Evolutionary conservation across 2,888 invertebrate genomes (phyloP).

Genomic region (Hydropsyche betteni): DNA sequence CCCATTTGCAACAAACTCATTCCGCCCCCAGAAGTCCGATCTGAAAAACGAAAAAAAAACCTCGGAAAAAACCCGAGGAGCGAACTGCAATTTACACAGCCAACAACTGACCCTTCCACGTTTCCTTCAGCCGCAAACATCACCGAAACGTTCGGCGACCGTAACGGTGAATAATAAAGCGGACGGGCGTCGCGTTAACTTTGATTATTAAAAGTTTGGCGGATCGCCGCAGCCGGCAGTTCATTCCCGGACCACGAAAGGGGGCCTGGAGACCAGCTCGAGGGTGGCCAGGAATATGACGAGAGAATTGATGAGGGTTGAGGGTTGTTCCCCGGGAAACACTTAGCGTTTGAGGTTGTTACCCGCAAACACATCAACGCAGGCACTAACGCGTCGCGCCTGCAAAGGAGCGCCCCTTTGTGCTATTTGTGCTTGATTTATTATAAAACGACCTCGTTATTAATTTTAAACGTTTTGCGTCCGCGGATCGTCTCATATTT

Average conservation of each 20-base stretch:
- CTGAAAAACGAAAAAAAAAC: too few relatives aligned
- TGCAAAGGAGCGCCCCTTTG: conserved; percentile 12
- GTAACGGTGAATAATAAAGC: conserved; percentile 25
- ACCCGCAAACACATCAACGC: conserved; percentile 30
- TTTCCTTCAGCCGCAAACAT: too few relatives aligned
- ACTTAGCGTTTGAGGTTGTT: conserved; percentile 31
- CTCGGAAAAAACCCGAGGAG: too few relatives aligned
- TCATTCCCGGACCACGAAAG: not conserved
- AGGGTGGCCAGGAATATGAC: conserved; percentile 7
- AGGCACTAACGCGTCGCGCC: conserved; percentile 15
- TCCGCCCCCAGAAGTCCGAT: too few relatives aligned
- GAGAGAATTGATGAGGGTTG: conserved; percentile 31
- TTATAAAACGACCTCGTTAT: too few relatives aligned
- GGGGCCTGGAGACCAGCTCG: too few relatives aligned
- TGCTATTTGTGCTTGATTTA: not conserved
- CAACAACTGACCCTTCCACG: too few relatives aligned
- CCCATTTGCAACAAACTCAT: too few relatives aligned
- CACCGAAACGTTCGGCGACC: too few relatives aligned
- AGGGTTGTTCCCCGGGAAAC: conserved; percentile 23
- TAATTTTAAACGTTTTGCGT: too few relatives aligned
- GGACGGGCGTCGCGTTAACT: conserved; percentile 9
- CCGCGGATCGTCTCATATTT: too few relatives aligned
- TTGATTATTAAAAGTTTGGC: conserved; percentile 30
- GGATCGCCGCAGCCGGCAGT: conserved; percentile 10
- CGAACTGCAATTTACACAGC: not conserved